These are phyloP conservation scores for Agapornis roseicollis DNA, from an alignment of 2,113 vertebrate genomes.

Conservation along the genomic window DNA sequence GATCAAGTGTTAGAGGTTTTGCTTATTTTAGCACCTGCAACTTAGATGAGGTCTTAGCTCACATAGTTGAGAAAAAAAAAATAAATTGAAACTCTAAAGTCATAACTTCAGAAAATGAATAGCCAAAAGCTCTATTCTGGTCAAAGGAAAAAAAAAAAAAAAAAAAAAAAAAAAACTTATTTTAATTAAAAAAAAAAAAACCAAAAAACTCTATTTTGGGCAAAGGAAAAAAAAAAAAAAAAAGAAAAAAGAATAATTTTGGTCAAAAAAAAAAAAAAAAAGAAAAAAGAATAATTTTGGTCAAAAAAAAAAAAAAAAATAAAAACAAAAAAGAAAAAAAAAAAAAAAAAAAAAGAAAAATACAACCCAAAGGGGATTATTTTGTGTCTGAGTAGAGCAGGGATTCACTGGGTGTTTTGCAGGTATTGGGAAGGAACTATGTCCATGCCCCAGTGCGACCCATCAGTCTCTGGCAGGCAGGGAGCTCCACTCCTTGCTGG, in stretches of 20 bases:
- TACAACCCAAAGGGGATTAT: not conserved
- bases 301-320: too few relatives aligned
- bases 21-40: not conserved
- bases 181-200: too few relatives aligned
- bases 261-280: too few relatives aligned
- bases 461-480: not conserved
- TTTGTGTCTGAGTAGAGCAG: not conserved
- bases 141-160: too few relatives aligned
- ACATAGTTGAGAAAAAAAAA: not conserved
- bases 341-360: too few relatives aligned
- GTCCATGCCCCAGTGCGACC: not conserved
- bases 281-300: too few relatives aligned
- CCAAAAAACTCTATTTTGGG: too few relatives aligned
- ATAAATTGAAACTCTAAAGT: not conserved
- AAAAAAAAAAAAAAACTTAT: too few relatives aligned
- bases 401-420: not conserved
- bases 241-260: too few relatives aligned
- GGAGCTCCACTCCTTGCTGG: not conserved
- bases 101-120: not conserved
- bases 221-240: too few relatives aligned
- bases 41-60: not conserved
- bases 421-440: not conserved
- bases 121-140: not conserved
- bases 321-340: too few relatives aligned
- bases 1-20: not conserved